These are phyloP conservation scores for Gopherus evgoodei DNA, from an alignment of 2,113 vertebrate species.

Conservation along the genomic window DNA sequence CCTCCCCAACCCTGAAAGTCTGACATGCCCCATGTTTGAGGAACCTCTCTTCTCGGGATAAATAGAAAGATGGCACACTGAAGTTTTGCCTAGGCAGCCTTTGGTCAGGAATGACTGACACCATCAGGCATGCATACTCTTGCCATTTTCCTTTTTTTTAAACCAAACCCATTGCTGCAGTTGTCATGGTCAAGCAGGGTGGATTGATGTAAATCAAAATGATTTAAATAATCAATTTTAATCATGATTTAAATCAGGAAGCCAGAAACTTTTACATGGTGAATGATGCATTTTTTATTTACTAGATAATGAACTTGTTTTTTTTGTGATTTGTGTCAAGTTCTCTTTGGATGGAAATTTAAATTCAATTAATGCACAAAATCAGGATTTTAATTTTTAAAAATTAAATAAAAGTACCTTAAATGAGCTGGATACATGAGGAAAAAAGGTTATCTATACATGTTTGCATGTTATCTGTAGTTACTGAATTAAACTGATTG, in stretches of 20 bases:
- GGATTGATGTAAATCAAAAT: background rate
- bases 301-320: background rate
- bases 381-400: background rate
- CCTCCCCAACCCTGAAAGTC: background rate
- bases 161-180: background rate
- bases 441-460: background rate
- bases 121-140: background rate
- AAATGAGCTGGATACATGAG: background rate
- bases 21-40: background rate
- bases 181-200: background rate
- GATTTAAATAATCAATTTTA: background rate
- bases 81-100: background rate
- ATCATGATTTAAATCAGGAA: background rate
- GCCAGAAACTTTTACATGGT: background rate
- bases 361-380: background rate
- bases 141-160: background rate
- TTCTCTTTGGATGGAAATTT: background rate
- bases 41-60: background rate
- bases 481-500: background rate
- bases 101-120: background rate
- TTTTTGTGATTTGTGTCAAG: background rate
- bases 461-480: background rate
- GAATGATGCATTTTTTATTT: background rate
- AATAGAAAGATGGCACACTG: background rate
- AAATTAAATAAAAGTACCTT: background rate